A percentile compares a stretch with the other conserved stretches of the same genome.
These are phyloP conservation scores for Prunella himalayana DNA, from an alignment of 2,113 vertebrate genomes.

Conservation along the genomic window DNA sequence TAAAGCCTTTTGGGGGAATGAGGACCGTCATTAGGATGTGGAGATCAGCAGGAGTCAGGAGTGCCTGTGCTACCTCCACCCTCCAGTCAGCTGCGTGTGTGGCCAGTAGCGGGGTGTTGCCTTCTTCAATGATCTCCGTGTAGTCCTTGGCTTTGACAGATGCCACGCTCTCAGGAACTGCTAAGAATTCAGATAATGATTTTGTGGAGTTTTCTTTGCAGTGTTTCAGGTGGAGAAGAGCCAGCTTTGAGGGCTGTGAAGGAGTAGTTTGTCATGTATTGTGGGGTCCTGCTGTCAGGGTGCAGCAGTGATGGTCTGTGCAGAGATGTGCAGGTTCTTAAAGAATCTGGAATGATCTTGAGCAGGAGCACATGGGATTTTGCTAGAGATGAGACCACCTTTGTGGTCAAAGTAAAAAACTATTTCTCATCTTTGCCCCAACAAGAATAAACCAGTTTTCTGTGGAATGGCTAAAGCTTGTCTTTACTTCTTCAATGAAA, in stretches of 20 bases:
- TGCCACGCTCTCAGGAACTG: not conserved
- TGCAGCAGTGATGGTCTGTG: not conserved
- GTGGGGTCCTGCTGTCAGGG: not conserved
- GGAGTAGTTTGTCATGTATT: not conserved
- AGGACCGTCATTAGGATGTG: not conserved
- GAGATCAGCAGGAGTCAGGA: not conserved
- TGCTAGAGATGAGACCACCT: not conserved
- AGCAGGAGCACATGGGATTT: not conserved
- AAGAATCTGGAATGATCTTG: not conserved
- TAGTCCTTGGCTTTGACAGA: not conserved
- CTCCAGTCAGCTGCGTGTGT: fast-evolving
- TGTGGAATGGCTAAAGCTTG: not conserved
- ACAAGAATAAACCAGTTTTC: not conserved
- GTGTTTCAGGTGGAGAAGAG: not conserved
- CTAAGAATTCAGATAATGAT: not conserved
- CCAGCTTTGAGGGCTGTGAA: not conserved
- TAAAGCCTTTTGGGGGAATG: not conserved
- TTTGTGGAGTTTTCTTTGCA: not conserved
- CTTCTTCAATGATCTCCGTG: fast-evolving
- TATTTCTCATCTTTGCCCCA: not conserved
- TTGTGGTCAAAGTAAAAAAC: not conserved
- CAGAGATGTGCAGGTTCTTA: not conserved
- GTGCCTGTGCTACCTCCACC: fast-evolving
- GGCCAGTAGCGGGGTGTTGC: not conserved
- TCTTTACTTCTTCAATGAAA: not conserved